Conservation (phyloP, 1,140 invertebrate genomes). For the Cherax destructor region DNA sequence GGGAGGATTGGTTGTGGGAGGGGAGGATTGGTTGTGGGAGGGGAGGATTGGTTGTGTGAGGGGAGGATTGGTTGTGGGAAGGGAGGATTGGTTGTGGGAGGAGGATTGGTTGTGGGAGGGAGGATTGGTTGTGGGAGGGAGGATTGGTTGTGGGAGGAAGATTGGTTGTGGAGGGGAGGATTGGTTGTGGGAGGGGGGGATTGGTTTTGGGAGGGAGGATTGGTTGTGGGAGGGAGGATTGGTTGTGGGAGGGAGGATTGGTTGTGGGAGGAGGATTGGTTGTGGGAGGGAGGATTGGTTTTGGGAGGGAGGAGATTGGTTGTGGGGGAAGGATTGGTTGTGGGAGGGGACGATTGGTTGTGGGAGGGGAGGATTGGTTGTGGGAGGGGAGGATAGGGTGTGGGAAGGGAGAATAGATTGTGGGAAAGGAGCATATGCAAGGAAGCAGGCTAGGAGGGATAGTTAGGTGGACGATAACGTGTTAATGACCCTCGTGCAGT, state of each 20-base stretch:
- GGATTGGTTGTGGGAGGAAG: neutral
- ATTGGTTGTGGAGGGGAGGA: neutral
- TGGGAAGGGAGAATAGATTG: neutral
- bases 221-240: no score
- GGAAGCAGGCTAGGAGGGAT: neutral
- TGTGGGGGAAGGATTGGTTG: neutral
- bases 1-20: neutral
- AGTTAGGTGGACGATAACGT: no score
- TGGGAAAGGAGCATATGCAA: neutral
- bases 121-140: neutral
- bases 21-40: neutral
- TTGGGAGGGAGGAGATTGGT: neutral
- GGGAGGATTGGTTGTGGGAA: no score
- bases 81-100: neutral
- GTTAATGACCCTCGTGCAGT: no score
- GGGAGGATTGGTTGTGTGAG: neutral
- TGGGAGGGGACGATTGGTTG: neutral
- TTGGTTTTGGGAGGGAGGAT: no score
- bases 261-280: no score
- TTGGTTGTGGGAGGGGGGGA: neutral
- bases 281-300: neutral
- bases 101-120: neutral
- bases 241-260: neutral
- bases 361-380: neutral
- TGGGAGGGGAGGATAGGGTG: neutral